A percentile compares a stretch with the other conserved stretches of the same genome.
Conservation (phyloP, 1,140 invertebrate species). For the Arion vulgaris region DNA sequence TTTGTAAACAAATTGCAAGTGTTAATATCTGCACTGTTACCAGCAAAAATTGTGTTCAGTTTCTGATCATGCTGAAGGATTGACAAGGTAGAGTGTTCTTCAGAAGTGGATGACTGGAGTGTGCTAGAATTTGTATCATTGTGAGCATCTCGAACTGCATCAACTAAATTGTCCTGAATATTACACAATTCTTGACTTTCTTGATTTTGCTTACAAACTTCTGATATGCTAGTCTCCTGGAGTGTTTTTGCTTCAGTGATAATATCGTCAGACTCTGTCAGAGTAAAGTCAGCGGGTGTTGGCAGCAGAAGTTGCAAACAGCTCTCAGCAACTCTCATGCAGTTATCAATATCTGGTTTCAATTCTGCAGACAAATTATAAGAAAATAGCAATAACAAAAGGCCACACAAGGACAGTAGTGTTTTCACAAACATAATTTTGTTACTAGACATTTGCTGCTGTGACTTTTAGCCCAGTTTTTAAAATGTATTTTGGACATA, state of each 20-base stretch:
- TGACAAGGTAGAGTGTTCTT: no score
- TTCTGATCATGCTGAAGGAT: no score
- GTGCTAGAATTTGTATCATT: background rate
- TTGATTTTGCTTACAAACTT: background rate
- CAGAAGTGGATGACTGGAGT: background rate
- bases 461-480: no score
- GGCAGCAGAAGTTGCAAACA: constrained; percentile 72
- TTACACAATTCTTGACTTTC: background rate
- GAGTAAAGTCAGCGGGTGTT: constrained; percentile 64
- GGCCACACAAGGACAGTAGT: no score
- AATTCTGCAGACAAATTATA: constrained; percentile 47
- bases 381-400: background rate
- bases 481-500: no score
- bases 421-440: no score
- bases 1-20: no score
- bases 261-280: constrained; percentile 28
- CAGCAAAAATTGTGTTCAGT: no score
- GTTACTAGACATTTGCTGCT: no score
- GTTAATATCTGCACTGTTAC: no score
- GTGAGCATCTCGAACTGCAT: background rate
- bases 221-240: background rate
- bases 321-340: constrained; percentile 69
- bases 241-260: background rate
- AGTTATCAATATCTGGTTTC: constrained; percentile 57
- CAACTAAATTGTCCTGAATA: background rate